These are phyloP conservation scores for Pomatostomus ruficeps DNA, from an alignment of 2,113 vertebrate genomes.

Conservation along the genomic window DNA sequence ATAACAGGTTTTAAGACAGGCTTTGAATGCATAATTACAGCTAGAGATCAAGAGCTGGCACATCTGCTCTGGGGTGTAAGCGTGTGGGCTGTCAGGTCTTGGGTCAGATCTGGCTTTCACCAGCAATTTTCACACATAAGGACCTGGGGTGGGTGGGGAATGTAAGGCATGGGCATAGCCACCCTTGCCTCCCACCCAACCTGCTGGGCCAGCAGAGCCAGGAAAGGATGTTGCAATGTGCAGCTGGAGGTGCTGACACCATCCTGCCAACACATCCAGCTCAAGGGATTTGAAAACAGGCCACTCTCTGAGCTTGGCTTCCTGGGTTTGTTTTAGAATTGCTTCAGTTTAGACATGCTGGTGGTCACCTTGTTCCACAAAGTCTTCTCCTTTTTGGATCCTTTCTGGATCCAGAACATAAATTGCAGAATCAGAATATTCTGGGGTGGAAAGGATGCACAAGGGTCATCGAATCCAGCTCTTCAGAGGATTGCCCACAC, in stretches of 20 bases:
- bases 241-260: background rate
- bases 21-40: background rate
- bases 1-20: background rate
- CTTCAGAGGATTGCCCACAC: background rate
- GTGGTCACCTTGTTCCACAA: background rate
- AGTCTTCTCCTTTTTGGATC: background rate
- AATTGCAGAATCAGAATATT: background rate
- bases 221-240: background rate
- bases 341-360: background rate
- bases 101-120: background rate
- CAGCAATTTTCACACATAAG: background rate
- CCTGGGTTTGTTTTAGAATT: background rate
- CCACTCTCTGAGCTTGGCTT: background rate
- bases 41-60: background rate
- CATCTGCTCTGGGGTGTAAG: background rate
- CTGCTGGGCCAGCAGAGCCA: background rate
- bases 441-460: background rate
- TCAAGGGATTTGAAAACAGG: background rate
- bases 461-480: no score
- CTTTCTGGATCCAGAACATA: background rate
- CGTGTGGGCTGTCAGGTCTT: background rate
- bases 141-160: background rate
- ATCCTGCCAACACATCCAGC: background rate
- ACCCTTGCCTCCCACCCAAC: background rate
- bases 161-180: rapidly evolving